Base-by-base conservation (phyloP, 2,888 invertebrate species). In the Gandaritis pyraliata region DNA sequence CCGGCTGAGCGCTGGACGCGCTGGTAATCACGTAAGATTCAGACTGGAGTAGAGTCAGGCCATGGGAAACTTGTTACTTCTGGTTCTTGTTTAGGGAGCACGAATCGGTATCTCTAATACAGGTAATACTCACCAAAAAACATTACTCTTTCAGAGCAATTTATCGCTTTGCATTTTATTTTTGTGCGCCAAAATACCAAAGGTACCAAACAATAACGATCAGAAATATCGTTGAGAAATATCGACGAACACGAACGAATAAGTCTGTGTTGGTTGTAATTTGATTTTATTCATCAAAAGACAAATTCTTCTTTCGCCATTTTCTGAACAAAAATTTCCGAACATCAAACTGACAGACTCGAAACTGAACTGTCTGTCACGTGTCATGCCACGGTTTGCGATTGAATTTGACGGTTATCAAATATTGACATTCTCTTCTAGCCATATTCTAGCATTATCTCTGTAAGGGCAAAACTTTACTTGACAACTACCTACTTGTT, bases 311-410 rank as follows among this genome's bases (percentile, higher is more conserved):
- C 10, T 33, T 33, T 49, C 60, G 64, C 64, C 64, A 65, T 58
- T 61, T 64, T 57, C 60, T 57, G 49, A 59, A 50, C 18, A 23
- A 15, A 57, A 39, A 51, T 61, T 56, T 61, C 61, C 56, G 56
- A 61, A 53, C 57, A 51, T 15, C 8, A 29, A 6, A 29, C 6
- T 6, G 29, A 29, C 29, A n/a, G 29, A 29, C 29, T 29, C 2
- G 29, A 29, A 29, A 23, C 2, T 18, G n/a, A 38, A 54, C n/a
- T n/a, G n/a, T n/a, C n/a, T 43, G 45, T 39, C 45, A 55, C 47
- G 16, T 47, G n/a, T n/a, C n/a, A n/a, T n/a, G n/a, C n/a, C n/a
- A n/a, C n/a, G n/a, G n/a, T n/a, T n/a, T n/a, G n/a, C n/a, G n/a
- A n/a, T n/a, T n/a, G n/a, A n/a, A n/a, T n/a, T n/a, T 55, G 55